A percentile compares a stretch with the other conserved stretches of the same genome.
Conservation (phyloP, 1,140 invertebrate species). For the Drosophila pseudoananassae region DNA sequence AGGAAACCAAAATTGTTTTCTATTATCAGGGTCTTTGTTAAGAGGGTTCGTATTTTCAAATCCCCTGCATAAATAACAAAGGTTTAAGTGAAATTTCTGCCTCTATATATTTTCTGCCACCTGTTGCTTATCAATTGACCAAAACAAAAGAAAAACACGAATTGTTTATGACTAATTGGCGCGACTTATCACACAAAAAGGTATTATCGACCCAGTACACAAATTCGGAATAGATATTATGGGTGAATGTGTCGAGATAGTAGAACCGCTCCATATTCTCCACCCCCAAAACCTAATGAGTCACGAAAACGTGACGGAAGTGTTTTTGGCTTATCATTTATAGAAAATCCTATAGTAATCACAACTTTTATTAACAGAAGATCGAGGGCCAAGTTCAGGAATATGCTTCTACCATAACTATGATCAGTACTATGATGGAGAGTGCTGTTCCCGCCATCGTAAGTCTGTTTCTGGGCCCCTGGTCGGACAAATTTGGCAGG, state of each 20-base stretch:
- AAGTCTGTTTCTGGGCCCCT: conserved; percentile 88
- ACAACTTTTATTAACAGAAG: conserved; percentile 51
- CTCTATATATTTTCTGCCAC: not conserved
- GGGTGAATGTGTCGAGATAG: conserved; percentile 2
- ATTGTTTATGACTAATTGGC: conserved; percentile 30
- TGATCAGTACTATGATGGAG: conserved; percentile 86
- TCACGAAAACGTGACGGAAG: conserved; percentile 21
- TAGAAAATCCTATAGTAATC: conserved; percentile 8
- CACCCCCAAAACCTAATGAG: conserved; percentile 6
- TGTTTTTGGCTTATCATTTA: conserved; percentile 6
- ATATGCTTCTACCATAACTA: conserved; percentile 86
- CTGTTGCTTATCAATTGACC: conserved; percentile 26
- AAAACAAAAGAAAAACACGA: conserved; percentile 29
- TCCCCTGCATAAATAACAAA: not conserved
- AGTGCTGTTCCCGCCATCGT: conserved; percentile 87
- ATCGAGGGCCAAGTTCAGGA: conserved; percentile 87
- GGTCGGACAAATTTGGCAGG: conserved; percentile 90
- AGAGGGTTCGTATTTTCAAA: not conserved
- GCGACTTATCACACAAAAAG: conserved; percentile 30
- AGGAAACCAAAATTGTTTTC: too few species aligned
- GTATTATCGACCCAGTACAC: conserved; percentile 16
- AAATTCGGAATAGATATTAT: conserved; percentile 22
- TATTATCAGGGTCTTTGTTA: not conserved
- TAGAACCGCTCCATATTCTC: conserved; percentile 3
- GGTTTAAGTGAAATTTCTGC: not conserved